Evolutionary conservation across 2,113 vertebrate genomes (phyloP).

Genomic region (Galeopterus variegatus): DNA sequence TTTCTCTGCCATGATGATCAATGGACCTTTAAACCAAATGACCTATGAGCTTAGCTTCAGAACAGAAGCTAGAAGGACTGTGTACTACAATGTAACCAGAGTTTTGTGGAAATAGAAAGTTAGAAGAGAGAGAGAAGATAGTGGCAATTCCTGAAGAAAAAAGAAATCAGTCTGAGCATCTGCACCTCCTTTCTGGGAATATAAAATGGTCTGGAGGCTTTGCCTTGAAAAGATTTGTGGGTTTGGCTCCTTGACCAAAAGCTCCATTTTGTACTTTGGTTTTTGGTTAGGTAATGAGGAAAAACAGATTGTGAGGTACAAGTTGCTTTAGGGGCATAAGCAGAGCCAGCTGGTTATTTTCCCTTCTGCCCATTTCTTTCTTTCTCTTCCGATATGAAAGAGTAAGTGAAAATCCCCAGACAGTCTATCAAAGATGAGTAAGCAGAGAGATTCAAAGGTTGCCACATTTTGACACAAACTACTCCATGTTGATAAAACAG

Average conservation of each 20-base stretch:
- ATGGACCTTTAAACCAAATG: conserved; percentile 17
- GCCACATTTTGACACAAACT: conserved; percentile 71
- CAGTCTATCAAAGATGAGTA: conserved; percentile 27
- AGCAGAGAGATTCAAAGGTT: conserved; percentile 10
- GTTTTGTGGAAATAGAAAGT: neutral
- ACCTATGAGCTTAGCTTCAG: neutral
- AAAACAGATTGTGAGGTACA: neutral
- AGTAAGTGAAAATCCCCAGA: conserved; percentile 8
- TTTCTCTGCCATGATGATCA: neutral
- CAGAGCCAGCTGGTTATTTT: neutral
- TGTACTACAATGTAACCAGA: neutral
- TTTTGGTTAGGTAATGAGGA: neutral
- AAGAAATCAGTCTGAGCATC: neutral
- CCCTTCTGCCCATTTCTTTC: neutral
- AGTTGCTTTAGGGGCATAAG: neutral
- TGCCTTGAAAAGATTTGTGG: neutral
- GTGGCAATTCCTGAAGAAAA: neutral
- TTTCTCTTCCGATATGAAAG: neutral
- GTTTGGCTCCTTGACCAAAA: neutral
- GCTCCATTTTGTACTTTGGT: neutral
- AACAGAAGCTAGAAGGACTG: neutral
- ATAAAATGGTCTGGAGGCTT: neutral
- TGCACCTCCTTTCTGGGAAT: neutral
- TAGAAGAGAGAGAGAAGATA: neutral
- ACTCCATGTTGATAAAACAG: conserved; percentile 75